Evolutionary conservation across 37 sponge, comb jelly and placozoan genomes (phyloP).

Genomic region (Mnemiopsis leidyi): DNA sequence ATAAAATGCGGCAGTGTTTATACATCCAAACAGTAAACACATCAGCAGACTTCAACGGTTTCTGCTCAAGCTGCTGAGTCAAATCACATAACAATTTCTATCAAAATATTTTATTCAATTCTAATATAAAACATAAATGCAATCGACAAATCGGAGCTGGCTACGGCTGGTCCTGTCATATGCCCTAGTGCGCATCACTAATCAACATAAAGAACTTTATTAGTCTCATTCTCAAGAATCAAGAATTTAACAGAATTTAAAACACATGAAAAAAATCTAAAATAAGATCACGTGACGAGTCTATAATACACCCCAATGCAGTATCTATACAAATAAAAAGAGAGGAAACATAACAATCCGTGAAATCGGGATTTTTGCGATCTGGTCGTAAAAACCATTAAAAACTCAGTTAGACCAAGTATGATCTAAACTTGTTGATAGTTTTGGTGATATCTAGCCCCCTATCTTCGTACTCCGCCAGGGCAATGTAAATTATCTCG

Average conservation of each 20-base stretch:
- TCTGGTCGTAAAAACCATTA: not conserved
- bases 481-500: slow-evolving; percentile 44
- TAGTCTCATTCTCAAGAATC: not conserved
- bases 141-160: not conserved
- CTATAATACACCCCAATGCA: not conserved
- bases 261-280: not conserved
- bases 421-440: slow-evolving; percentile 65
- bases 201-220: not conserved
- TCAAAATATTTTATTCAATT: not conserved
- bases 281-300: not conserved
- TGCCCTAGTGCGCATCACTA: not conserved
- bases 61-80: not conserved
- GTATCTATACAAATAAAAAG: not conserved
- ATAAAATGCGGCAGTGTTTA: not conserved
- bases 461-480: slow-evolving; percentile 59
- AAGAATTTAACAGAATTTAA: not conserved
- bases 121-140: not conserved
- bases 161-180: not conserved
- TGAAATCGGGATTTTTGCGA: not conserved
- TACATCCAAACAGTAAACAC: not conserved
- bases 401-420: slow-evolving; percentile 2
- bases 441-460: slow-evolving; percentile 39
- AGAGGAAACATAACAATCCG: not conserved
- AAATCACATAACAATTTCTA: not conserved
- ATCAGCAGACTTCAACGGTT: not conserved